Base-by-base conservation (phyloP, 2,797 vertebrate genomes). In the Leontopithecus rosalia region DNA sequence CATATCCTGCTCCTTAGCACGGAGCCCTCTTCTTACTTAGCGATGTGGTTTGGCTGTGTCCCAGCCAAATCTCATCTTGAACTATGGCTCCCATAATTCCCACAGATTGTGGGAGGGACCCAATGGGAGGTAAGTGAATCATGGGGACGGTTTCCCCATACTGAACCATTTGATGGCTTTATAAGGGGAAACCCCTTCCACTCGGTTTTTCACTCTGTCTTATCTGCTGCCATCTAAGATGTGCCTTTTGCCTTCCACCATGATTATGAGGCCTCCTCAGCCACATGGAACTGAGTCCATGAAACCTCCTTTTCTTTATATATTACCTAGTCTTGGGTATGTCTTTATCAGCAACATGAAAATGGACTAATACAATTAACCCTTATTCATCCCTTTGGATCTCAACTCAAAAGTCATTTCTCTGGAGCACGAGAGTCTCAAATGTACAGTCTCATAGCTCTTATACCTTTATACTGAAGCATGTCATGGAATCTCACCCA, bases 351-450 rank as follows among this genome's bases (percentile, higher is more conserved):
- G 15, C 33, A 19, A 17, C 15, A n/a, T 67, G 33, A 67, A n/a
- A n/a, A n/a, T 67, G 64, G 33, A 19, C 64, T 19, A 67, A 9
- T 19, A 67, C 33, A 67, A 33, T 15, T 84, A 55, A 33, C 4
- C 5, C 4, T 70, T 52, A n/a, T 26, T 76, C 20, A 46, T 76
- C 12, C 15, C 61, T 84, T 76, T 64, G 39, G 20, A 6, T 88
- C 39, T 76, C 41, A 77, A 81, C 46, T 94, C 77, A 70, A 67
- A 96, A 81, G 61, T 86, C 73, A 64, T 92, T 85, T 55, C 46
- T 93, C 67, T 82, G 33, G 67, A 4, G 1, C n/a, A 24, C 24
- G 48, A 81, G 33, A 1, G 2, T 19, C 26, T 28, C 4, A 26
- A 22, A 50, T 52, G 73, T 43, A 64, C 10, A 41, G 20, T 57